A percentile compares a stretch with the other conserved stretches of the same genome.
Conservation (phyloP, 1,140 invertebrate species). For the Drosophila triauraria region DNA sequence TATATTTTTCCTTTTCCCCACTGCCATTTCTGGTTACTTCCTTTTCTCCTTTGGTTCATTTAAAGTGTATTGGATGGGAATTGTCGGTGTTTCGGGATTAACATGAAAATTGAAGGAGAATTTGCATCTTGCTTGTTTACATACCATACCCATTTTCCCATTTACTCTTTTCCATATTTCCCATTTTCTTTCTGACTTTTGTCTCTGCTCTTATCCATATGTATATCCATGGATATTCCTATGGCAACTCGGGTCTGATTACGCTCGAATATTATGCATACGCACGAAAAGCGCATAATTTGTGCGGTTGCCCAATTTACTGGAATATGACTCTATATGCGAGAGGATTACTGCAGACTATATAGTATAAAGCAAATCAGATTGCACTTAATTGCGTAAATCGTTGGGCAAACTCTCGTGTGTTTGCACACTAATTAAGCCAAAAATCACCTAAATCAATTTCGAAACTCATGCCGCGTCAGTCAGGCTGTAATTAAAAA, state of each 20-base stretch:
- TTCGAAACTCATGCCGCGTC: constrained; percentile 5
- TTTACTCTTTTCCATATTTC: constrained; percentile 4
- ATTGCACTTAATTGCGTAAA: constrained; percentile 32
- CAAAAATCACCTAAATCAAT: constrained; percentile 41
- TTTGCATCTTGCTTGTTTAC: constrained; percentile 69
- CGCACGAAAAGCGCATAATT: constrained; percentile 42
- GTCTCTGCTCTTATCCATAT: constrained; percentile 15
- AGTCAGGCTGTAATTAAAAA: constrained; percentile 31
- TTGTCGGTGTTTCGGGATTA: constrained; percentile 72
- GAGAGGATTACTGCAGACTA: constrained; percentile 1
- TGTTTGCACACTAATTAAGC: constrained; percentile 29
- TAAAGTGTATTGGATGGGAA: constrained; percentile 64
- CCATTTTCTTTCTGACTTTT: constrained; percentile 16
- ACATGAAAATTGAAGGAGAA: constrained; percentile 74
- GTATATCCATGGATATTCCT: neutral
- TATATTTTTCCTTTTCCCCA: constrained; percentile 16
- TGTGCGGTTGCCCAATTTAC: constrained; percentile 22
- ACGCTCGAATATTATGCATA: constrained; percentile 38
- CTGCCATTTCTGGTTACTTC: constrained; percentile 11
- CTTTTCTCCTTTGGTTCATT: constrained; percentile 17
- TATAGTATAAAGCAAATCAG: constrained; percentile 4
- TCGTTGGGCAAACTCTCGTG: constrained; percentile 15
- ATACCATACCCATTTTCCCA: constrained; percentile 17
- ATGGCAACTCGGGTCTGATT: constrained; percentile 26
- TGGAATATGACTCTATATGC: constrained; percentile 5